These are phyloP conservation scores for Palythoa grandiflora DNA, from an alignment of 92 coral and sea anemone species.

Conservation along the genomic window DNA sequence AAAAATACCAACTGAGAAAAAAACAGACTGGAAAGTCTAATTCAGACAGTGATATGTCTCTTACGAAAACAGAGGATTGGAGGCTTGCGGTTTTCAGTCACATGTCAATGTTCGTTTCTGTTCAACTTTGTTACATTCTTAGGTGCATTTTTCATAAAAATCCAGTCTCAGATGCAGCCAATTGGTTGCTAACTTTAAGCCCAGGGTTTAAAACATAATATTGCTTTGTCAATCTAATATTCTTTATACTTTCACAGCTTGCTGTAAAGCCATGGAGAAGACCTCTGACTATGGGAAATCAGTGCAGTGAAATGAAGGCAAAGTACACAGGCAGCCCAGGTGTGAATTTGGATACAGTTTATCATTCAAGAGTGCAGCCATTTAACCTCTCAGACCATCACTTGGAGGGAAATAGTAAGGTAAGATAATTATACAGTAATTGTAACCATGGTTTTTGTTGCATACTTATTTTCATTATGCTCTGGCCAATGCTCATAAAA, in stretches of 20 bases:
- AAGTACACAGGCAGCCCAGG: constrained; percentile 93
- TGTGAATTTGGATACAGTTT: constrained; percentile 78
- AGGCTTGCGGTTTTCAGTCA: too few relatives aligned
- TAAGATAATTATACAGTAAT: constrained; percentile 13
- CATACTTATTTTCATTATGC: too few relatives aligned
- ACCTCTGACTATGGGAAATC: constrained; percentile 92
- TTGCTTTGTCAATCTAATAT: neutral
- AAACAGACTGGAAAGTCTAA: too few relatives aligned
- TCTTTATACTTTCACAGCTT: constrained; percentile 51
- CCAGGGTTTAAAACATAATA: neutral
- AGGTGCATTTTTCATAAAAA: too few relatives aligned
- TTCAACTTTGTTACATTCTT: too few relatives aligned
- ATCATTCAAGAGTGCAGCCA: constrained; percentile 89
- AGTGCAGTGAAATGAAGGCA: constrained; percentile 95
- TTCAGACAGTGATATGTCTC: too few relatives aligned
- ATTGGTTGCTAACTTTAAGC: too few relatives aligned
- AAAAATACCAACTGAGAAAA: too few relatives aligned
- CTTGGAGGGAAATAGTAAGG: constrained; percentile 94
- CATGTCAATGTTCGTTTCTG: too few relatives aligned
- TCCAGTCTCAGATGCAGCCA: too few relatives aligned
- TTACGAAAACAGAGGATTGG: too few relatives aligned
- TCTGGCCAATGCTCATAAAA: too few relatives aligned
- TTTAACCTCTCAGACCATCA: constrained; percentile 88
- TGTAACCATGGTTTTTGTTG: neutral
- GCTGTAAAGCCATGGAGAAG: constrained; percentile 94